A percentile compares a stretch with the other conserved stretches of the same genome.
These are phyloP conservation scores for Spongilla lacustris DNA, from an alignment of 37 sponge, comb jelly and placozoan species.

Conservation along the genomic window DNA sequence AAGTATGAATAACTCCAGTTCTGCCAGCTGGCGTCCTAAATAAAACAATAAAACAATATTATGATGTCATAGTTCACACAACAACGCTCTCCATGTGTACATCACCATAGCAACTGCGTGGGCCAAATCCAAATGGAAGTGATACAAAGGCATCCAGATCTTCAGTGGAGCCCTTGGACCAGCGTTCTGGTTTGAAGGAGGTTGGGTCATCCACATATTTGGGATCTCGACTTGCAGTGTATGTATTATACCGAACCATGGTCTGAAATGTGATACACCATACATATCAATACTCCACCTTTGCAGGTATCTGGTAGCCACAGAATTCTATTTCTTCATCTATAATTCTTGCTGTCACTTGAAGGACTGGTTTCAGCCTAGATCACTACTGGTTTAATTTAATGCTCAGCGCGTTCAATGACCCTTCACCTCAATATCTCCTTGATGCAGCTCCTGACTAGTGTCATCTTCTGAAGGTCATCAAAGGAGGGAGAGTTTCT, in stretches of 20 bases:
- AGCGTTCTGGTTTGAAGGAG: conserved; percentile 39
- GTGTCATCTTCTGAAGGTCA: conserved; percentile 26
- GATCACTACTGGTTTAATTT: background rate
- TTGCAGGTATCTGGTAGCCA: conserved; percentile 44
- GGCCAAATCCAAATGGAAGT: conserved; percentile 37
- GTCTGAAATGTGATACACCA: too few species aligned
- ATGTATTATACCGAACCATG: too few species aligned
- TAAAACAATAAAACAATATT: too few species aligned
- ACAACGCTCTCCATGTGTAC: too few species aligned
- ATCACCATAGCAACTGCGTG: background rate
- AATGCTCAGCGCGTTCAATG: too few species aligned
- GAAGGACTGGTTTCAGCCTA: conserved; percentile 45
- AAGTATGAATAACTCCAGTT: too few species aligned
- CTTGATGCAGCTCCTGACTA: conserved; percentile 40
- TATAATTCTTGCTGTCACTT: conserved; percentile 5
- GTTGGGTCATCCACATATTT: conserved; percentile 15
- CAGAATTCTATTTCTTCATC: background rate
- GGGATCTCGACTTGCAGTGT: background rate
- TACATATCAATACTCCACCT: background rate
- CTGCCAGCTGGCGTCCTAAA: too few species aligned
- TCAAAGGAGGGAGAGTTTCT: conserved; percentile 8
- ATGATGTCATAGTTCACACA: too few species aligned
- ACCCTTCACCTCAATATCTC: conserved; percentile 24
- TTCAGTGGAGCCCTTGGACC: background rate
- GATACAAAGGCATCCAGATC: conserved; percentile 17